Conservation (phyloP, 2,888 invertebrate species). For the Stomorhina lunata region DNA sequence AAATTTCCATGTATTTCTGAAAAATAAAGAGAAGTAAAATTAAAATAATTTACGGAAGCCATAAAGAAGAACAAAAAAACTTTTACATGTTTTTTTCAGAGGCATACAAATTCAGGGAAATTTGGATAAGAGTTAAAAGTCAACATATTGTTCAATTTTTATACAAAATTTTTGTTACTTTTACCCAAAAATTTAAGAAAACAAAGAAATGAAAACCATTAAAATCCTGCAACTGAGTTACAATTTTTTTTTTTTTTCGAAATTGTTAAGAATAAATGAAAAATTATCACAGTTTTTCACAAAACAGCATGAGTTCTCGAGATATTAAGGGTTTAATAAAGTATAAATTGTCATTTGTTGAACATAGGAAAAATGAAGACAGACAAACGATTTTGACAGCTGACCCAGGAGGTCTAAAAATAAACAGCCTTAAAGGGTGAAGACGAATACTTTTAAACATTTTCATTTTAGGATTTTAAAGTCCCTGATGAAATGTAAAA, state of each 20-base stretch:
- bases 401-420: conserved; percentile 14
- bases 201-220: no score
- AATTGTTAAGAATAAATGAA: neutral
- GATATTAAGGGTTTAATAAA: neutral
- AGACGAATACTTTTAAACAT: no score
- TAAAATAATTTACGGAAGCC: conserved; percentile 28
- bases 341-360: conserved; percentile 26
- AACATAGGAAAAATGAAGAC: neutral
- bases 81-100: neutral
- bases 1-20: neutral
- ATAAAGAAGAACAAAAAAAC: conserved; percentile 20
- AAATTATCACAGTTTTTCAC: conserved; percentile 14
- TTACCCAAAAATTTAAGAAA: neutral
- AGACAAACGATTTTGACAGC: conserved; percentile 34
- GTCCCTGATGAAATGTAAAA: no score
- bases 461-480: no score
- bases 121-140: neutral
- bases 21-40: neutral
- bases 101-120: neutral
- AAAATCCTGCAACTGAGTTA: no score
- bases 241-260: no score
- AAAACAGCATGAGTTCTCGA: conserved; percentile 28
- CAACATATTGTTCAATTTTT: neutral
- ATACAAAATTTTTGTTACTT: neutral
- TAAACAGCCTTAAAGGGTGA: conserved; percentile 10